These are phyloP conservation scores for Tachina grossa DNA, from an alignment of 2,888 invertebrate species.

Conservation along the genomic window DNA sequence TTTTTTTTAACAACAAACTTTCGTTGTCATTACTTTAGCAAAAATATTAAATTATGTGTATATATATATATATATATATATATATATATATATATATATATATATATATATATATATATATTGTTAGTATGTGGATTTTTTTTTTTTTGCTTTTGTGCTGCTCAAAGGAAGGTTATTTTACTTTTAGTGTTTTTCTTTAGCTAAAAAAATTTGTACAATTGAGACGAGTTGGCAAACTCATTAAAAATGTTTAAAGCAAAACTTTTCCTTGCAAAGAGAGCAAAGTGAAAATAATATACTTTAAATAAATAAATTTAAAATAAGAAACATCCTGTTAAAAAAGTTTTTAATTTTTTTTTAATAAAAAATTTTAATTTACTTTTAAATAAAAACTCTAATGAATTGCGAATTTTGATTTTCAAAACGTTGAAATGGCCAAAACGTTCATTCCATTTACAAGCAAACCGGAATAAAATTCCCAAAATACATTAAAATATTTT, in stretches of 20 bases:
- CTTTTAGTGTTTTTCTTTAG: constrained; percentile 10
- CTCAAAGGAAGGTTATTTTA: constrained; percentile 26
- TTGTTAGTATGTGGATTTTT: too few relatives aligned
- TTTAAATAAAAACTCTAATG: too few relatives aligned
- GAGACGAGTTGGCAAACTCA: constrained; percentile 69
- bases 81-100: not conserved
- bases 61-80: not conserved
- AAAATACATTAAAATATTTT: too few relatives aligned
- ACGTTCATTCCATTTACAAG: too few relatives aligned
- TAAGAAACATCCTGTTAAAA: not conserved
- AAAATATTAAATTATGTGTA: not conserved
- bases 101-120: not conserved
- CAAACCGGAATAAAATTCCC: too few relatives aligned
- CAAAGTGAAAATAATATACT: not conserved
- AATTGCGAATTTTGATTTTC: too few relatives aligned
- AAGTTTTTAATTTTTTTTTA: not conserved
- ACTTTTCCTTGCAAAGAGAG: not conserved
- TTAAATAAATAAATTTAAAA: constrained; percentile 8
- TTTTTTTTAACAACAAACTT: constrained; percentile 48
- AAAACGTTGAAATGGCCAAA: too few relatives aligned
- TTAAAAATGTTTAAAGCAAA: constrained; percentile 63
- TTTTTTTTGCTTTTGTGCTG: not conserved
- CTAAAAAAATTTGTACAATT: constrained; percentile 55
- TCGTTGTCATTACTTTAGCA: constrained; percentile 56
- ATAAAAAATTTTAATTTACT: too few relatives aligned